Conservation (phyloP, 1,140 invertebrate species). For the Procambarus virginalis region DNA sequence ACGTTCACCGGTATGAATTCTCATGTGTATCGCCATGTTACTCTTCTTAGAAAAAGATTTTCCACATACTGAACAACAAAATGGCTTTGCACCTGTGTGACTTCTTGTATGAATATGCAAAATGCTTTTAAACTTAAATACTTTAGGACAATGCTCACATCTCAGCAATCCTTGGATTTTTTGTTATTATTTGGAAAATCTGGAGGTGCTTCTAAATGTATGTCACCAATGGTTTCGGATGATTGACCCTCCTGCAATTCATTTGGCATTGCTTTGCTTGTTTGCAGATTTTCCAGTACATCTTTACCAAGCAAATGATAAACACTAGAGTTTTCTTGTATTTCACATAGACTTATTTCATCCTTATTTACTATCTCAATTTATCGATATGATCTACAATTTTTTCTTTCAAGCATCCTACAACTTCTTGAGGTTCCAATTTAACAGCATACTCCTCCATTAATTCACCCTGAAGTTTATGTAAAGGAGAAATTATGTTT, state of each 20-base stretch:
- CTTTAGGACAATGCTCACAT: not conserved
- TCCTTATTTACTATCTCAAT: not conserved
- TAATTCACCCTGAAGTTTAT: not conserved
- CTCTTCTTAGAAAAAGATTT: constrained; percentile 30
- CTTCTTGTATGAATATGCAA: constrained; percentile 9
- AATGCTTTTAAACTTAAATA: not conserved
- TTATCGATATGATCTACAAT: not conserved
- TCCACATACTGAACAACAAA: not conserved
- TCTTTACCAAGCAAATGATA: not conserved
- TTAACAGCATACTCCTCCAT: not conserved
- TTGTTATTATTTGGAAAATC: not conserved
- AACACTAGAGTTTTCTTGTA: not conserved
- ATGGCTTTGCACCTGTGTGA: constrained; percentile 23
- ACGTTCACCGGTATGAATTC: constrained; percentile 19
- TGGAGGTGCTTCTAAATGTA: not conserved
- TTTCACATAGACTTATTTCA: not conserved
- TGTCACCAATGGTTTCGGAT: not conserved
- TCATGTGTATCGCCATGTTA: constrained; percentile 13
- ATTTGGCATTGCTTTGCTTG: not conserved
- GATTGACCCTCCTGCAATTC: not conserved
- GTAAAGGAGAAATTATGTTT: not conserved
- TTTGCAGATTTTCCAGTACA: not conserved
- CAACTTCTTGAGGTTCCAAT: not conserved
- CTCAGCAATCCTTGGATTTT: not conserved
- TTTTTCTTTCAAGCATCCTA: not conserved